Conservation (phyloP, 2,797 vertebrate species). For the Malacoctenus gilli region DNA sequence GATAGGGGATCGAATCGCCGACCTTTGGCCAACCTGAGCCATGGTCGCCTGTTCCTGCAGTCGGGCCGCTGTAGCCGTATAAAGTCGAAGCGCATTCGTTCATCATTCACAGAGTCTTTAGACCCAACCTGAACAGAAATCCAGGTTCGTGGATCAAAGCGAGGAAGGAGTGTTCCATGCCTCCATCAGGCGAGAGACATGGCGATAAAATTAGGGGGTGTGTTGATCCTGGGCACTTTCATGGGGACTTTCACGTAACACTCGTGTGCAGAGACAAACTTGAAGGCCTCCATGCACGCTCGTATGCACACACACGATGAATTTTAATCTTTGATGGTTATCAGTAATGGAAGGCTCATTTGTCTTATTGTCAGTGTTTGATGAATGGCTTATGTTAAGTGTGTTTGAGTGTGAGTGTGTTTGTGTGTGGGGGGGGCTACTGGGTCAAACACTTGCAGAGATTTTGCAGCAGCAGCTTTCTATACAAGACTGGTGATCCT, state of each 20-base stretch:
- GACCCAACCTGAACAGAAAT: too few relatives aligned
- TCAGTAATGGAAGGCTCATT: slow-evolving; percentile 30
- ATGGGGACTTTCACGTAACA: slow-evolving; percentile 4
- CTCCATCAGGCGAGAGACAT: slow-evolving; percentile 1
- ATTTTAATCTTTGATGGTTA: slow-evolving; percentile 49
- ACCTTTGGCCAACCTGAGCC: too few relatives aligned
- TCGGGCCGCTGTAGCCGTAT: too few relatives aligned
- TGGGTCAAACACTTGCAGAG: neutral
- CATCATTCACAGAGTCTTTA: too few relatives aligned
- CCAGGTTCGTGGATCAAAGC: too few relatives aligned
- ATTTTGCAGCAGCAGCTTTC: neutral
- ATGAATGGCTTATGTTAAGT: slow-evolving; percentile 63
- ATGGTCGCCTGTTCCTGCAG: too few relatives aligned
- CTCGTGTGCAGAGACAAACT: neutral
- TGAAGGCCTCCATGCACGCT: neutral
- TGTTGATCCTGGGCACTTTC: neutral
- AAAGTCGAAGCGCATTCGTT: too few relatives aligned
- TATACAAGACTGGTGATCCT: neutral
- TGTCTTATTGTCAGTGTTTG: slow-evolving; percentile 46
- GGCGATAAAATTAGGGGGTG: slow-evolving; percentile 24
- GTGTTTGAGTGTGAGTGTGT: neutral
- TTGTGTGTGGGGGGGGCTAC: slow-evolving; percentile 16
- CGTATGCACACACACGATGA: slow-evolving; percentile 13
- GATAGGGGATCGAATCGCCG: too few relatives aligned
- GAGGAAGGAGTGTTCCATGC: too few relatives aligned